Conservation (phyloP, 1,140 invertebrate species). For the Leguminivora glycinivorella region DNA sequence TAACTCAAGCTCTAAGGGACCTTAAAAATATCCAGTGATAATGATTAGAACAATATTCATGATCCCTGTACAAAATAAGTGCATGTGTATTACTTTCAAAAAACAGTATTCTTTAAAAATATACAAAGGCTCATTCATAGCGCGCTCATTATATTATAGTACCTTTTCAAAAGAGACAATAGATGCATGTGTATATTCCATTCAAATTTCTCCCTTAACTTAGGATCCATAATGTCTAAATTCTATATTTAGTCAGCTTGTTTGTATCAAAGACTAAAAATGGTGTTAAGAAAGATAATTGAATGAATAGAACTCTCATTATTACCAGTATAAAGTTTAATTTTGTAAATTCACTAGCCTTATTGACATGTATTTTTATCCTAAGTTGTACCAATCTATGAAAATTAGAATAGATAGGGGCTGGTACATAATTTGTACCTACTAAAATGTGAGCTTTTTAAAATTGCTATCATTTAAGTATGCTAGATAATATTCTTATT, state of each 20-base stretch:
- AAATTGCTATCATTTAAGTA: constrained; percentile 44
- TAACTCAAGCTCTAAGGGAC: not conserved
- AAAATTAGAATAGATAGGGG: too few relatives aligned
- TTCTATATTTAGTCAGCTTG: constrained; percentile 10
- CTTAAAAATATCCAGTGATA: not conserved
- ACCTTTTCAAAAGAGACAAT: not conserved
- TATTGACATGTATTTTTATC: not conserved
- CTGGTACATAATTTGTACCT: not conserved
- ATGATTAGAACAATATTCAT: not conserved
- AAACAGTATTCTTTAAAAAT: not conserved
- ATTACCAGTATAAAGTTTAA: too few relatives aligned
- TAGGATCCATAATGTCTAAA: constrained; percentile 24
- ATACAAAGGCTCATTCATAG: not conserved
- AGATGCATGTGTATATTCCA: not conserved
- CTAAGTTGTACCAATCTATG: not conserved
- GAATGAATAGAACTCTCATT: too few relatives aligned
- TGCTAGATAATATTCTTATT: constrained; percentile 49
- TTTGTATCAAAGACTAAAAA: not conserved
- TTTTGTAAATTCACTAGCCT: not conserved
- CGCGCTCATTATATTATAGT: not conserved
- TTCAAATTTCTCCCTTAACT: not conserved
- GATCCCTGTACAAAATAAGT: not conserved
- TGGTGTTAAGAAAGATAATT: too few relatives aligned
- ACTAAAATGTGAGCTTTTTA: not conserved
- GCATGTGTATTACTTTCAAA: not conserved